Conservation (phyloP, 1,140 invertebrate genomes). For the Bombus difficillimus region DNA sequence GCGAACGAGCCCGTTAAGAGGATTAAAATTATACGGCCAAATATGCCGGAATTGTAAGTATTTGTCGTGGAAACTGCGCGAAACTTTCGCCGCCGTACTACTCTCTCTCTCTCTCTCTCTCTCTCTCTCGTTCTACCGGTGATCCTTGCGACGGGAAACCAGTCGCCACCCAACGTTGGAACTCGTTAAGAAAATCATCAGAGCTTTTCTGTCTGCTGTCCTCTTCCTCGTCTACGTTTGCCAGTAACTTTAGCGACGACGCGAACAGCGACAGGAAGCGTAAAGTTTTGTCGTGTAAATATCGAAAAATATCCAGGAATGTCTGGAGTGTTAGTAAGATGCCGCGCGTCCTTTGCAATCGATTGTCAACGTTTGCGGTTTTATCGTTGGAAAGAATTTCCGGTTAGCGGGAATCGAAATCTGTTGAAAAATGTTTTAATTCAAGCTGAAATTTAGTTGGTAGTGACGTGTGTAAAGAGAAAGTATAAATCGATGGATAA, state of each 20-base stretch:
- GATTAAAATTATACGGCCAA: conserved; percentile 48
- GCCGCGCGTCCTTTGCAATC: neutral
- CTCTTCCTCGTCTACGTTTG: too few species aligned
- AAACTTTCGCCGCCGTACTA: neutral
- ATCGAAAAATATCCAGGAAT: neutral
- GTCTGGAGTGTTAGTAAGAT: too few species aligned
- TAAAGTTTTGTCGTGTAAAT: neutral
- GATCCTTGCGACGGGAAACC: neutral
- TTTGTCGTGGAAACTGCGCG: conserved; percentile 26
- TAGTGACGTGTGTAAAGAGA: too few species aligned
- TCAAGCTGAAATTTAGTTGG: neutral
- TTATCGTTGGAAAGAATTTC: neutral
- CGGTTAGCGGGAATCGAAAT: neutral
- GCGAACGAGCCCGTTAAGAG: conserved; percentile 28
- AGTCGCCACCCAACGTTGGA: neutral
- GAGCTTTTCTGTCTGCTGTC: neutral
- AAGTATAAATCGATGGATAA: neutral
- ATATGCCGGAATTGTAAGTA: conserved; percentile 26
- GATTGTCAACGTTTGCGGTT: too few species aligned
- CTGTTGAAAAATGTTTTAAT: neutral
- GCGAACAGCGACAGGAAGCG: neutral
- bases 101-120: neutral
- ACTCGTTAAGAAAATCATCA: conserved; percentile 32
- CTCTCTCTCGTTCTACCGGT: neutral
- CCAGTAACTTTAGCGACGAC: neutral